Conservation (phyloP, 1,140 invertebrate species). For the Drosophila obscura region DNA sequence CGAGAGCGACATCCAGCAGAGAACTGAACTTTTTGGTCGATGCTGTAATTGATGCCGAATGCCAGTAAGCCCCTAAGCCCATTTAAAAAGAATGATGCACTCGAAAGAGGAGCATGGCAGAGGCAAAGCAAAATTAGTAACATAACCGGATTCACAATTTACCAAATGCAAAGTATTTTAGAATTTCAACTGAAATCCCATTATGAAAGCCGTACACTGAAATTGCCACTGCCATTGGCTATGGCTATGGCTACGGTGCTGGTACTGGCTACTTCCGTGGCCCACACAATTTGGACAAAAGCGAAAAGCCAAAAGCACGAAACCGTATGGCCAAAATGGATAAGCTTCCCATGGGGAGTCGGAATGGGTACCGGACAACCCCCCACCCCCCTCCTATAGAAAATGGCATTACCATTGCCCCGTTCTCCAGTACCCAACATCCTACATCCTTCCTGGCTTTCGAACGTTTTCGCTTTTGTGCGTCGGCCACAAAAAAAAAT, state of each 20-base stretch:
- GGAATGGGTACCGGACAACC: not conserved
- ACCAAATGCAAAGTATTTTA: slow-evolving; percentile 73
- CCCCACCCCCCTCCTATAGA: slow-evolving; percentile 39
- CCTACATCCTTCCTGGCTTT: slow-evolving; percentile 46
- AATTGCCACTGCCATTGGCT: not conserved
- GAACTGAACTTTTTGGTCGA: slow-evolving; percentile 39
- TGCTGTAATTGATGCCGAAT: slow-evolving; percentile 62
- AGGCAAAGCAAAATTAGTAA: slow-evolving; percentile 60
- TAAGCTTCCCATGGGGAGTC: slow-evolving; percentile 59
- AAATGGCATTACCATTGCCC: slow-evolving; percentile 62
- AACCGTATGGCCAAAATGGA: slow-evolving; percentile 80
- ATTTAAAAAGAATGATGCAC: slow-evolving; percentile 10
- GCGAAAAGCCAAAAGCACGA: slow-evolving; percentile 62
- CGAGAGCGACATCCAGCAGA: slow-evolving; percentile 26
- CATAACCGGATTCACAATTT: slow-evolving; percentile 72
- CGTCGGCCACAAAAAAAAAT: slow-evolving; percentile 6
- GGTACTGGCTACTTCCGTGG: slow-evolving; percentile 54
- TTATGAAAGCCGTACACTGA: slow-evolving; percentile 12
- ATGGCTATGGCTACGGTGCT: not conserved
- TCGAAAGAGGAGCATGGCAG: not conserved
- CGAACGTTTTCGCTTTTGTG: slow-evolving; percentile 30
- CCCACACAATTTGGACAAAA: slow-evolving; percentile 58
- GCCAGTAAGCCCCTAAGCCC: slow-evolving; percentile 2
- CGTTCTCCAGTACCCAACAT: slow-evolving; percentile 25
- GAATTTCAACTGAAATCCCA: slow-evolving; percentile 25